Conservation (phyloP, 2,797 vertebrate genomes). For the Rhinophrynus dorsalis region DNA sequence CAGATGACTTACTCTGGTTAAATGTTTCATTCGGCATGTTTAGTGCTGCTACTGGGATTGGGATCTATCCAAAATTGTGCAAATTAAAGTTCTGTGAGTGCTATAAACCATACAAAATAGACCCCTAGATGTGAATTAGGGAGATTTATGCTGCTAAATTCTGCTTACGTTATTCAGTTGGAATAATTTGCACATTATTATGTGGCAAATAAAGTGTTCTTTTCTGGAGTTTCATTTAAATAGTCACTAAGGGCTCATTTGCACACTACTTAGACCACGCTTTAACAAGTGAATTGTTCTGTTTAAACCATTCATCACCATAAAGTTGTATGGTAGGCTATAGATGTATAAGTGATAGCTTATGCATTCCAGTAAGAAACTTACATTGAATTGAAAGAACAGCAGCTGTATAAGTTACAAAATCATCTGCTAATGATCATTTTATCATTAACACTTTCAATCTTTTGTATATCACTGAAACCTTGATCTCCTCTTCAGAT, state of each 20-base stretch:
- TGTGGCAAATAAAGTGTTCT: constrained; percentile 72
- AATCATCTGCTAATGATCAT: no score
- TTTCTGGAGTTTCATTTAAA: constrained; percentile 68
- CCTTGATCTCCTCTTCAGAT: no score
- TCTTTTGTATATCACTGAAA: no score
- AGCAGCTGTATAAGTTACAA: no score
- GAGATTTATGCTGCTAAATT: constrained; percentile 71
- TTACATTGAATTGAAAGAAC: no score
- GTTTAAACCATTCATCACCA: constrained; percentile 65
- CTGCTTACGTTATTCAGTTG: constrained; percentile 73
- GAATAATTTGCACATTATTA: constrained; percentile 76
- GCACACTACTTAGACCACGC: constrained; percentile 62
- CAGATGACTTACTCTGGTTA: constrained; percentile 68
- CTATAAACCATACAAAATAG: constrained; percentile 78
- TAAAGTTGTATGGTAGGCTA: no score
- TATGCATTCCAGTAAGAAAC: no score
- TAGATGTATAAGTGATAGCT: no score
- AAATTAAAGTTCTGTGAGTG: constrained; percentile 76
- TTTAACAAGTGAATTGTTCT: constrained; percentile 64
- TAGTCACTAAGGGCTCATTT: constrained; percentile 68
- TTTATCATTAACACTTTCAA: no score
- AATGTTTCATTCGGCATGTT: constrained; percentile 73
- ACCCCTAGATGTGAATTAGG: constrained; percentile 74
- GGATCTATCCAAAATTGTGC: constrained; percentile 71
- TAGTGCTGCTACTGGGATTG: constrained; percentile 69